Evolutionary conservation across 2,113 vertebrate species (phyloP), one percentile per base, ranked within the genome.

Genomic region (Emydocephalus ijimae): DNA sequence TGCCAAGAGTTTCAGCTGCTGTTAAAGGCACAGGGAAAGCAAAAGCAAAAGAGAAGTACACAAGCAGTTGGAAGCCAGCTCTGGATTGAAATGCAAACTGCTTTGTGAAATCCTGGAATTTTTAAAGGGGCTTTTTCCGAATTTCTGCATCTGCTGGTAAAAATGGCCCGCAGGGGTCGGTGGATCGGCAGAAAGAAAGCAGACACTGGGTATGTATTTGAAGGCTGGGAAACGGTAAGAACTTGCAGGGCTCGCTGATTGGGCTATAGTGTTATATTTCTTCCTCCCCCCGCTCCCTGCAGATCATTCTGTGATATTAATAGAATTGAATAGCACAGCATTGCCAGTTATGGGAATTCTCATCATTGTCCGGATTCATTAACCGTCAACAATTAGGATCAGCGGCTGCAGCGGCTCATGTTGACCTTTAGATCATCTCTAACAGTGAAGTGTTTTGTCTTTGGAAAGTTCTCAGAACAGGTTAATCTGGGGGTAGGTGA

Each of bases 201-300:
- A 81, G 74, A 21, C 34, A 0, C 15, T 20, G 7, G 34, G 34
- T 81, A 81, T 8, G 74, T 39, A 81, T 81, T 39, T 81, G 74
- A 39, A 81, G 34, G 2, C 34, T 81, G 74, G 34, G 34, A 9
- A 39, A 21, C 2, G 69, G 74, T 39, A 81, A 39, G 74, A 43
- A 81, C 4, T n/a, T 69, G 29, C 10, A n/a, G 4, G 4, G 64
- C 15, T n/a, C 1, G 0, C 6, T 81, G 69, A 39, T 21, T 39
- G 69, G 34, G 34, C 69, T 81, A 9, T 20, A 34, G 69, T 9
- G 69, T 21, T 20, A 39, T 39, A 7, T 20, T 15, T 8, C 18
- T 1, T 0, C 0, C 15, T n/a, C 34, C 24, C 1, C 1, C 57
- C 1, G 1, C 12, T 12, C 48, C 48, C 48, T 1, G 48, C 48